These are phyloP conservation scores for Pedicia rivosa DNA, from an alignment of 2,888 invertebrate genomes.

Conservation along the genomic window DNA sequence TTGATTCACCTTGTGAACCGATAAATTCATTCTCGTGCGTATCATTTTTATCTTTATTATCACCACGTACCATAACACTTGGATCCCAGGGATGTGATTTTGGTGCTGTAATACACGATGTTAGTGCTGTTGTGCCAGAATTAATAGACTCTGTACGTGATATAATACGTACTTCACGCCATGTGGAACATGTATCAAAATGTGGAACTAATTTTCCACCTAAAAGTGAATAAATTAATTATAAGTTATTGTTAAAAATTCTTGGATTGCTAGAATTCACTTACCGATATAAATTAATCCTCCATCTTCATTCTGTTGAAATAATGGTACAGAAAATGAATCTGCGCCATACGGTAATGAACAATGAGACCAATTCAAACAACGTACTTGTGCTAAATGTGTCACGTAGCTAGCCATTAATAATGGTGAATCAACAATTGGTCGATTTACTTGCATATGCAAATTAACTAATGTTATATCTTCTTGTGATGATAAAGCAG, in stretches of 20 bases:
- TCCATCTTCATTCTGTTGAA: conserved; percentile 59
- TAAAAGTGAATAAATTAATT: conserved; percentile 14
- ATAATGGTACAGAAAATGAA: conserved; percentile 65
- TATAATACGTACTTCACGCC: conserved; percentile 29
- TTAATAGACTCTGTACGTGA: conserved; percentile 24
- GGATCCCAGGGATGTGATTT: conserved; percentile 33
- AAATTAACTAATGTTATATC: conserved; percentile 83
- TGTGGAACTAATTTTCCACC: conserved; percentile 53
- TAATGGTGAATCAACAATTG: conserved; percentile 85
- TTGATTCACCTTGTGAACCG: conserved; percentile 31
- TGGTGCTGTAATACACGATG: conserved; percentile 20
- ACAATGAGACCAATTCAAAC: conserved; percentile 56
- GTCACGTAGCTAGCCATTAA: conserved; percentile 89
- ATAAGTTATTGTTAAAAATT: no score
- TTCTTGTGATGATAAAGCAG: conserved; percentile 84
- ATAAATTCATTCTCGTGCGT: conserved; percentile 26
- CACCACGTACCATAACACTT: conserved; percentile 26
- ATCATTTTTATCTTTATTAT: conserved; percentile 25
- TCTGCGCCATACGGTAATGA: conserved; percentile 56
- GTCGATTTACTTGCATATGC: conserved; percentile 82
- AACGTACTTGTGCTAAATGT: conserved; percentile 68
- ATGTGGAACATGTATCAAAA: conserved; percentile 40
- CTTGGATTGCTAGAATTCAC: no score
- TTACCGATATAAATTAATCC: conserved; percentile 58
- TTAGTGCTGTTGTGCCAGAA: conserved; percentile 2